Evolutionary conservation across 1,140 invertebrate species (phyloP).

Genomic region (Drosophila leontia): DNA sequence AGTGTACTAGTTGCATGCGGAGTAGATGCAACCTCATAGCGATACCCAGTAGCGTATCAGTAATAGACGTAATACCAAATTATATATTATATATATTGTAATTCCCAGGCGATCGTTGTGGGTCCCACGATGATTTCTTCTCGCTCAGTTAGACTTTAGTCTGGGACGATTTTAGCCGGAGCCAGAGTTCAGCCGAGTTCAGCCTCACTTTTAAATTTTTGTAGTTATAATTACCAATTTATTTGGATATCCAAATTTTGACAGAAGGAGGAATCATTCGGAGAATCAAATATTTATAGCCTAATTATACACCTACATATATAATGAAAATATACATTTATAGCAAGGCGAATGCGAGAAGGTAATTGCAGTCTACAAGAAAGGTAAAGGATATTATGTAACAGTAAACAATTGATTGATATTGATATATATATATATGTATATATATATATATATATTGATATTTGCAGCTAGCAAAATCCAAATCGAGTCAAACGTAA

Average conservation of each 20-base stretch:
- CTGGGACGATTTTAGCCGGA: slow-evolving; percentile 36
- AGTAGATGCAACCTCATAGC: slow-evolving; percentile 42
- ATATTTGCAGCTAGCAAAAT: slow-evolving; percentile 25
- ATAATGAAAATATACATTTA: slow-evolving; percentile 61
- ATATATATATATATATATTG: slow-evolving; percentile 2
- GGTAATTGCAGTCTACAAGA: slow-evolving; percentile 45
- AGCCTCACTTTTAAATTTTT: slow-evolving; percentile 42
- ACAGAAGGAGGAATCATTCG: slow-evolving; percentile 12
- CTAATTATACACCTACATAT: slow-evolving; percentile 59
- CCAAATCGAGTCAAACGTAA: slow-evolving; percentile 47
- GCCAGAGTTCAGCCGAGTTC: slow-evolving; percentile 9
- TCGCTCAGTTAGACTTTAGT: slow-evolving; percentile 43
- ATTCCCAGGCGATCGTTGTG: slow-evolving; percentile 1
- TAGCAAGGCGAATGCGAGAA: slow-evolving; percentile 7
- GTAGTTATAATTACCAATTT: slow-evolving; percentile 42
- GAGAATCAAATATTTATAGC: slow-evolving; percentile 44
- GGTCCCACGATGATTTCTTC: slow-evolving; percentile 35
- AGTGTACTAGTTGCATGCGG: slow-evolving; percentile 49
- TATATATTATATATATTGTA: slow-evolving; percentile 1
- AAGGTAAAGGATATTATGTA: slow-evolving; percentile 13
- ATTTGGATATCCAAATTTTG: slow-evolving; percentile 36
- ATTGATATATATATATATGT: slow-evolving; percentile 30
- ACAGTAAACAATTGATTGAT: slow-evolving; percentile 22
- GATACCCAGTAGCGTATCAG: slow-evolving; percentile 29
- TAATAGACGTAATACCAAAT: slow-evolving; percentile 19